A percentile compares a stretch with the other conserved stretches of the same genome.
phyloP scores from a whole-genome alignment of 2,113 vertebrate species.

The Chlamydotis undulata region DNA sequence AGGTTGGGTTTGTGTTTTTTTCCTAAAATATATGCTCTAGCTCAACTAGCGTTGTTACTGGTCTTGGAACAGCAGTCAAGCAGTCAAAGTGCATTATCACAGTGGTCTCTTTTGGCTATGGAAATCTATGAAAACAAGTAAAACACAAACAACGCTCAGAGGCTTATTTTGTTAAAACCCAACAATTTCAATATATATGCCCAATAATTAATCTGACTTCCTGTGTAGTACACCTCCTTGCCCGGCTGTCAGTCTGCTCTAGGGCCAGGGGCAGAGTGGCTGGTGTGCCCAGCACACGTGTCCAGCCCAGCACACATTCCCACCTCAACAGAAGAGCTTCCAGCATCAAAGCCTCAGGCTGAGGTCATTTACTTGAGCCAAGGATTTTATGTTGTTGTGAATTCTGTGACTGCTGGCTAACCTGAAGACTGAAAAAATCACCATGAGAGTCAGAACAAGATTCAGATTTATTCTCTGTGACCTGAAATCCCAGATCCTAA shows the following conservation, averaged over 20 bases:
- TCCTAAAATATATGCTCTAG: conserved; percentile 48
- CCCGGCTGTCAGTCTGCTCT: background rate
- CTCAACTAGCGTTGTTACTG: background rate
- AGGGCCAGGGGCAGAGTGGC: background rate
- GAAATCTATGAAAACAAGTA: conserved; percentile 17
- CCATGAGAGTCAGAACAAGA: background rate
- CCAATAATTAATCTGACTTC: background rate
- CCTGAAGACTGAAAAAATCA: background rate
- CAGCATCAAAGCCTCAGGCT: background rate
- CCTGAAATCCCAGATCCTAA: background rate
- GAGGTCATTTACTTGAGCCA: background rate
- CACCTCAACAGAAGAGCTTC: background rate
- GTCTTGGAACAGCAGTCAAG: background rate
- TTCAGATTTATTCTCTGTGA: background rate
- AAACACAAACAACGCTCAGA: background rate
- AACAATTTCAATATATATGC: background rate
- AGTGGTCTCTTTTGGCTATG: background rate
- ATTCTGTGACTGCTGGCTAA: background rate
- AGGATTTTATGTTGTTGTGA: background rate
- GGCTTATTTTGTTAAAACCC: background rate
- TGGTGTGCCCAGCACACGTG: background rate
- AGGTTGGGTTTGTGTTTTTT: conserved; percentile 33
- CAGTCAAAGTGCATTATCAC: conserved; percentile 26
- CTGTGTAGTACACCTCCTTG: background rate
- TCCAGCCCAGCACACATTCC: background rate